Conservation (phyloP, 1,140 invertebrate genomes). For the Drosophila repletoides region DNA sequence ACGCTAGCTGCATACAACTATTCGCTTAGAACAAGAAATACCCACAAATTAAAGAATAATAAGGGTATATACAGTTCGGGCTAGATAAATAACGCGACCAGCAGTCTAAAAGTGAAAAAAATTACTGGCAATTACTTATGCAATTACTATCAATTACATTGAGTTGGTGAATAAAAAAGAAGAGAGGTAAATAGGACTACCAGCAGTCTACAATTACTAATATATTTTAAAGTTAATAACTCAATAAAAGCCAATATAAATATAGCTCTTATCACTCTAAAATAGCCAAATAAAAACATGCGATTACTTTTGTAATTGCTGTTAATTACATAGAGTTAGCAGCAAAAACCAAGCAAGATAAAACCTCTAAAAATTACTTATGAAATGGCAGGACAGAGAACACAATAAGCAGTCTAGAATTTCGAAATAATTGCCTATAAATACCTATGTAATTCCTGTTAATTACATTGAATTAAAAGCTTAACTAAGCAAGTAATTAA, state of each 20-base stretch:
- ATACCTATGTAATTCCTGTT: background rate
- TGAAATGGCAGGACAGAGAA: background rate
- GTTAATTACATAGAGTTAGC: no score
- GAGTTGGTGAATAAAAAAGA: no score
- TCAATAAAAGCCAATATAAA: no score
- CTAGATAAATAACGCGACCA: background rate
- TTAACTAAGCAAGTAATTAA: background rate
- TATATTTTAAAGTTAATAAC: no score
- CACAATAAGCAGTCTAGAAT: background rate
- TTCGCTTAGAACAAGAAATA: slow-evolving; percentile 28
- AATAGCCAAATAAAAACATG: no score
- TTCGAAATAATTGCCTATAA: background rate
- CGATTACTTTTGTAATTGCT: no score
- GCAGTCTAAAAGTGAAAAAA: background rate
- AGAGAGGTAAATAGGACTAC: no score
- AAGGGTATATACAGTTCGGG: background rate
- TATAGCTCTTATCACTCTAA: no score
- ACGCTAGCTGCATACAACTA: slow-evolving; percentile 39
- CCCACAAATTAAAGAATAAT: background rate
- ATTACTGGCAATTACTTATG: slow-evolving; percentile 1
- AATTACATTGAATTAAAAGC: background rate
- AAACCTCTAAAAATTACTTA: no score
- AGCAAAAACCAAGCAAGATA: no score
- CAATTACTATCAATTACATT: background rate
- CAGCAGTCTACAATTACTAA: no score